phyloP scores from a whole-genome alignment of 2,113 vertebrate species.

The Geococcyx californianus region DNA sequence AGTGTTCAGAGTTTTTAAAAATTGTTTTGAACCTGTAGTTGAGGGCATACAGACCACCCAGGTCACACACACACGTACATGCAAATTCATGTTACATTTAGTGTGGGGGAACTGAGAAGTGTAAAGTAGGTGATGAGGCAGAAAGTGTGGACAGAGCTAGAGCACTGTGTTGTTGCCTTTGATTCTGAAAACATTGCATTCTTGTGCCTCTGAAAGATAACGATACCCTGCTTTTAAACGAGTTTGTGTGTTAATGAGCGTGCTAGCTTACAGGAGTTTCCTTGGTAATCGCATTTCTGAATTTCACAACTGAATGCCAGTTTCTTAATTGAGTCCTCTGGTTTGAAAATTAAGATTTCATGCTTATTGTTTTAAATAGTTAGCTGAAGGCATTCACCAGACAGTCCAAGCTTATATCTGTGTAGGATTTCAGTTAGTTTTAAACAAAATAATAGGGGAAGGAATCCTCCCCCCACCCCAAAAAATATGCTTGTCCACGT shows the following conservation, averaged over 20 bases:
- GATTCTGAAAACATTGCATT: slow-evolving; percentile 2
- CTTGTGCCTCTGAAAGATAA: slow-evolving; percentile 21
- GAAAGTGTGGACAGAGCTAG: slow-evolving; percentile 25
- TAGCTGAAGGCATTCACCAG: slow-evolving; percentile 47
- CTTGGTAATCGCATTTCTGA: slow-evolving; percentile 18
- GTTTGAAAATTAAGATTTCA: slow-evolving; percentile 29
- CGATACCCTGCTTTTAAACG: slow-evolving; percentile 23
- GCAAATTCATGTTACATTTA: background rate
- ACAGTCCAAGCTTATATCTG: background rate
- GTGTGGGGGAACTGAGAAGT: background rate
- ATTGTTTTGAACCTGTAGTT: background rate
- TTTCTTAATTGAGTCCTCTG: slow-evolving; percentile 42
- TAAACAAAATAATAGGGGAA: slow-evolving; percentile 3
- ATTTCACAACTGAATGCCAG: slow-evolving; percentile 39
- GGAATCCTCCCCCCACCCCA: background rate
- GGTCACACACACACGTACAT: background rate
- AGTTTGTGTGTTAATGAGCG: slow-evolving; percentile 26
- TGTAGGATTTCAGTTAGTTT: background rate
- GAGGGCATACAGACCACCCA: background rate
- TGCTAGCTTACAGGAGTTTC: slow-evolving; percentile 27
- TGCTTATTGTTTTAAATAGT: slow-evolving; percentile 49
- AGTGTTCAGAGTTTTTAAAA: background rate
- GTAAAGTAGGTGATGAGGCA: background rate
- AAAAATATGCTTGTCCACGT: background rate
- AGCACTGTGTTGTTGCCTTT: slow-evolving; percentile 5